A percentile compares a stretch with the other conserved stretches of the same genome.
Conservation (phyloP, 2,113 vertebrate genomes). For the Patagioenas fasciata region DNA sequence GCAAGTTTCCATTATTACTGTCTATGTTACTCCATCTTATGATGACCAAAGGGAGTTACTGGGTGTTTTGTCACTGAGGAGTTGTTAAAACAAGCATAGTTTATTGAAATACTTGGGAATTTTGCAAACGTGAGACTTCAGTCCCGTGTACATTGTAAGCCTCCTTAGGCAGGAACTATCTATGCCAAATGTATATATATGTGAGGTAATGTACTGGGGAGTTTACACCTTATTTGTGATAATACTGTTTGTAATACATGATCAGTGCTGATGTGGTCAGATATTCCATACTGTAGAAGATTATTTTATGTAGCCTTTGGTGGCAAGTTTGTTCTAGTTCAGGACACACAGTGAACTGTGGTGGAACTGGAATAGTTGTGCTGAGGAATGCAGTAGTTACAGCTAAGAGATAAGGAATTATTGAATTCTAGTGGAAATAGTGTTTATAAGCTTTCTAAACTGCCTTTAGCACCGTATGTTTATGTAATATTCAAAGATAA, state of each 20-base stretch:
- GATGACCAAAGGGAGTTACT: background rate
- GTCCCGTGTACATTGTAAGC: background rate
- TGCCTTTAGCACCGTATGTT: background rate
- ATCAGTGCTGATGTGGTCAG: background rate
- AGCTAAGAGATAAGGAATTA: background rate
- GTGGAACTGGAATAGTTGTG: background rate
- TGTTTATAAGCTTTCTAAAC: background rate
- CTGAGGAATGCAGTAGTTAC: background rate
- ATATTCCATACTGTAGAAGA: slow-evolving; percentile 69
- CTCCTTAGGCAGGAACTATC: background rate
- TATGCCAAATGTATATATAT: background rate
- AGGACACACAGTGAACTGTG: no score
- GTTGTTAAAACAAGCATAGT: background rate
- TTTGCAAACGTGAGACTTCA: background rate
- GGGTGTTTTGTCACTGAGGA: background rate
- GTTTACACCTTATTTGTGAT: background rate
- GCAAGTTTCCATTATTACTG: background rate
- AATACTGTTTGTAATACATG: background rate
- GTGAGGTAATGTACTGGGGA: background rate
- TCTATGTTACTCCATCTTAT: background rate
- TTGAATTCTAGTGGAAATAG: background rate
- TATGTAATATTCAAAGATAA: background rate
- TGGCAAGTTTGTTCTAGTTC: no score
- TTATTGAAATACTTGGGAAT: background rate
- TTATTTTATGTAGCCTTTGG: slow-evolving; percentile 86